Evolutionary conservation across 2,888 invertebrate species (phyloP).

Genomic region (Tethea ocularis): DNA sequence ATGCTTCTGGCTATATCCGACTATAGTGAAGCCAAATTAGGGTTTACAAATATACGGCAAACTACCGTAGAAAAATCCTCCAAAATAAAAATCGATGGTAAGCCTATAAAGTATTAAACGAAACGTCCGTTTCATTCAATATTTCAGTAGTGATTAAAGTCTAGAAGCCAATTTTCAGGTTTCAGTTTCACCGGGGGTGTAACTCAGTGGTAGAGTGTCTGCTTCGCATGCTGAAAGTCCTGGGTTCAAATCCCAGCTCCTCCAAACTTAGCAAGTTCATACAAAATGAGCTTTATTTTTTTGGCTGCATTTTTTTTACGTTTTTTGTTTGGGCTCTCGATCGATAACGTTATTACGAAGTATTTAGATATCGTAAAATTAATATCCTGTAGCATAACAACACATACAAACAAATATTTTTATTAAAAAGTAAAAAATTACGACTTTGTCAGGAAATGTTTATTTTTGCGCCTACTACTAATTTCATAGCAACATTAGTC

Average conservation of each 20-base stretch:
- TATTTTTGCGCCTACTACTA: too few relatives aligned
- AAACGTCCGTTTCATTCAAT: background rate
- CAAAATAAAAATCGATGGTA: background rate
- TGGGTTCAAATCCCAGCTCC: conserved; percentile 87
- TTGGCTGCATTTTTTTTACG: background rate
- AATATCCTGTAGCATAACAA: background rate
- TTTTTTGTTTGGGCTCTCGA: background rate
- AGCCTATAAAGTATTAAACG: background rate
- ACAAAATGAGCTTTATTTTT: background rate
- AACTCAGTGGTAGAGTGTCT: conserved; percentile 85
- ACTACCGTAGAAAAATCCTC: background rate
- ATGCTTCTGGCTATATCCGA: too few relatives aligned
- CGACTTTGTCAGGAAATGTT: background rate
- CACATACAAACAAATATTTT: background rate
- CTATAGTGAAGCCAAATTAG: too few relatives aligned
- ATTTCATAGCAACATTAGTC: too few relatives aligned
- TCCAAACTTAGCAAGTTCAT: conserved; percentile 71
- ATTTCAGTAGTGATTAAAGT: background rate
- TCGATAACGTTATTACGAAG: too few relatives aligned
- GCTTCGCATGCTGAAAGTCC: conserved; percentile 88
- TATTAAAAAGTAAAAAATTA: background rate
- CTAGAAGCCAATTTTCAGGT: background rate
- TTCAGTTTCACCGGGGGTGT: conserved; percentile 65
- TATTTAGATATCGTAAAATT: background rate
- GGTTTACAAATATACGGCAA: too few relatives aligned